These are phyloP conservation scores for Rattus rattus DNA, from an alignment of 2,113 vertebrate species.

Conservation along the genomic window DNA sequence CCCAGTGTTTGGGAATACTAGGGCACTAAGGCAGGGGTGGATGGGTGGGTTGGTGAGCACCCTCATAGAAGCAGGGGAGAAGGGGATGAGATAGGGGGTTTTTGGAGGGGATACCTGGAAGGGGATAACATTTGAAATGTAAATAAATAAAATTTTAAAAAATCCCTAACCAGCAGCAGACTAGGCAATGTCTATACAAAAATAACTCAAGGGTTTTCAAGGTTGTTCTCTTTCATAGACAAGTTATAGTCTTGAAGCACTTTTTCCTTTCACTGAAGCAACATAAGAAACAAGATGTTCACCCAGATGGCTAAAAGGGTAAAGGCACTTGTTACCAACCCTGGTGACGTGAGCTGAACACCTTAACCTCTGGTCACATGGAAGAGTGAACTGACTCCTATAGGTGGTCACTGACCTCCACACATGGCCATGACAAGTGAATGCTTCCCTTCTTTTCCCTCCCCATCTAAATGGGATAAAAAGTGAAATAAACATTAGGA, in stretches of 20 bases:
- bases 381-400: no score
- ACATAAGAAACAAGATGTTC: neutral
- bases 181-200: neutral
- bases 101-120: no score
- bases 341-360: neutral
- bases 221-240: neutral
- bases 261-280: neutral
- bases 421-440: neutral
- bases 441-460: no score
- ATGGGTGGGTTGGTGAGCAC: no score
- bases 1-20: no score
- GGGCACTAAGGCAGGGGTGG: no score
- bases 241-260: neutral
- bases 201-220: neutral
- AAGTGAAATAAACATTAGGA: neutral
- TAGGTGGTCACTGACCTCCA: neutral
- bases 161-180: neutral
- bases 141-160: no score
- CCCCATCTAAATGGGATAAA: neutral
- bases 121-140: no score
- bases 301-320: neutral
- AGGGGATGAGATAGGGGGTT: no score
- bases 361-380: neutral
- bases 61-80: no score
- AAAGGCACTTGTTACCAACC: neutral